Percentiles rank a stretch among this genome's conserved stretches.
Conservation (phyloP, 2,888 invertebrate species). For the Clunio marinus region DNA sequence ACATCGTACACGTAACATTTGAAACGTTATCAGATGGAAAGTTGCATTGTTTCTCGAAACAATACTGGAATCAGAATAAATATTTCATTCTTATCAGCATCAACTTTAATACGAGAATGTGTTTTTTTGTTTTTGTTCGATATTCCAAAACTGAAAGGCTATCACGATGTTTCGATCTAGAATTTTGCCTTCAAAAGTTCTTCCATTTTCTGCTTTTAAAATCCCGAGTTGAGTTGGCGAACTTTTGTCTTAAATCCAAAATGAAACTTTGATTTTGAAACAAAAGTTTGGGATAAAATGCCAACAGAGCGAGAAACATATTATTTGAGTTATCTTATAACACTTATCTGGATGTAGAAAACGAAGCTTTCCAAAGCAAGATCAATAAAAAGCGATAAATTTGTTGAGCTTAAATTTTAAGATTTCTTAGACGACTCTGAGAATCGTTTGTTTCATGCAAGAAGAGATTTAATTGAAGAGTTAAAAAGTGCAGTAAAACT, state of each 20-base stretch:
- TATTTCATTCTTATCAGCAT: conserved; percentile 37
- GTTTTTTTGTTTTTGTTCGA: conserved; percentile 18
- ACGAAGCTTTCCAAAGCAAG: too few relatives aligned
- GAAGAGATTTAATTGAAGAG: neutral
- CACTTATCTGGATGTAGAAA: neutral
- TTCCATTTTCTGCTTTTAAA: conserved; percentile 7
- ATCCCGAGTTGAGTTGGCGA: neutral
- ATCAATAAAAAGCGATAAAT: too few relatives aligned
- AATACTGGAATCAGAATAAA: conserved; percentile 37
- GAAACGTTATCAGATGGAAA: conserved; percentile 33
- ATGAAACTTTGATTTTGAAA: conserved; percentile 18
- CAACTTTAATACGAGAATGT: conserved; percentile 28
- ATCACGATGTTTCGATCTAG: conserved; percentile 26
- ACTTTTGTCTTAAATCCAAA: conserved; percentile 2
- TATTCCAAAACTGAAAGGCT: conserved; percentile 30
- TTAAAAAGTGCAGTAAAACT: neutral
- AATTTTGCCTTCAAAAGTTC: conserved; percentile 28
- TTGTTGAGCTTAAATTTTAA: neutral
- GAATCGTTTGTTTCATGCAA: neutral
- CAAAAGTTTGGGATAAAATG: conserved; percentile 21
- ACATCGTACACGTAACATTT: neutral
- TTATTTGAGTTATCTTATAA: neutral
- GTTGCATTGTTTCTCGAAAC: conserved; percentile 36
- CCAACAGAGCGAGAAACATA: conserved; percentile 13
- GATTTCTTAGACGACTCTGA: neutral